Evolutionary conservation across 2,888 invertebrate genomes (phyloP).

Genomic region (Dorcus hopei): DNA sequence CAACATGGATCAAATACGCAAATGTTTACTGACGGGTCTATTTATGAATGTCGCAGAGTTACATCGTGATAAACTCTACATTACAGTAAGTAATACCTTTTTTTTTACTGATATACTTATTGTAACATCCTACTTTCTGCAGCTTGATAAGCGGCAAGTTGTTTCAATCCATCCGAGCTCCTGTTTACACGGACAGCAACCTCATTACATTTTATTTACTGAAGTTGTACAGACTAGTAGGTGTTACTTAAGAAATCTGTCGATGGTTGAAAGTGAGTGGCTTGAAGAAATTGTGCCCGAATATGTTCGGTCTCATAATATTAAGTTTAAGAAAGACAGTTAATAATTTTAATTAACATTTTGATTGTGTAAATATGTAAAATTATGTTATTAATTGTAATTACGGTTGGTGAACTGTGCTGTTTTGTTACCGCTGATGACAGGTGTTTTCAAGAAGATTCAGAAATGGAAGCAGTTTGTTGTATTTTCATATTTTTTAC

Average conservation of each 20-base stretch:
- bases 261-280: slow-evolving; percentile 80
- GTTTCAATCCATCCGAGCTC: slow-evolving; percentile 85
- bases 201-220: slow-evolving; percentile 74
- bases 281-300: slow-evolving; percentile 60
- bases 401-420: background rate
- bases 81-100: slow-evolving; percentile 52
- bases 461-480: no score
- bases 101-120: background rate
- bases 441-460: no score
- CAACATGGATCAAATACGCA: slow-evolving; percentile 64
- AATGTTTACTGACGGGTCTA: slow-evolving; percentile 77
- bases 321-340: slow-evolving; percentile 7
- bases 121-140: slow-evolving; percentile 31
- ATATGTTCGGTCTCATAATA: slow-evolving; percentile 30
- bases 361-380: no score
- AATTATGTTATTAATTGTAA: no score
- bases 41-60: slow-evolving; percentile 85
- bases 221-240: slow-evolving; percentile 85
- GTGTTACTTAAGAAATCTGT: slow-evolving; percentile 74
- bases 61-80: slow-evolving; percentile 66
- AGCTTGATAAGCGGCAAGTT: slow-evolving; percentile 62
- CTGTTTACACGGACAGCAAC: slow-evolving; percentile 67
- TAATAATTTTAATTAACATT: no score
- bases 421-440: background rate
- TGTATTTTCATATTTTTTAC: background rate